These are phyloP conservation scores for Drosophila nigritarsus DNA, from an alignment of 2,888 invertebrate genomes.

Conservation along the genomic window DNA sequence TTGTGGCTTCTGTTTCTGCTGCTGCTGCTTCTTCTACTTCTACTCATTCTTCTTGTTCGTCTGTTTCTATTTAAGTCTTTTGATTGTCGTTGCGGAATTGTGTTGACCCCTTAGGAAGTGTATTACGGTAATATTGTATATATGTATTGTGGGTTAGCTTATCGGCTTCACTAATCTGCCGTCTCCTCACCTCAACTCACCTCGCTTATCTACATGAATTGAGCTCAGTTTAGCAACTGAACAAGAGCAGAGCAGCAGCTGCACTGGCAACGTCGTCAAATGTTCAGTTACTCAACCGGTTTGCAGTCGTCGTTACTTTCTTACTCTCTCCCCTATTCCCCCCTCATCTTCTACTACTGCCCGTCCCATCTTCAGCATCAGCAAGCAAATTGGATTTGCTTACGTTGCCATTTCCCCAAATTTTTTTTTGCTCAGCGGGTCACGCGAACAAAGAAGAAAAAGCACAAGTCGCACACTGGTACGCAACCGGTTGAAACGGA, in stretches of 20 bases:
- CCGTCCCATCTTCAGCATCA: constrained; percentile 25
- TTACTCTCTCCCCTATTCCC: not conserved
- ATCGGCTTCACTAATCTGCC: constrained; percentile 38
- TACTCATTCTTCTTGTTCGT: not conserved
- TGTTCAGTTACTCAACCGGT: constrained; percentile 51
- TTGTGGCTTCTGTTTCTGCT: constrained; percentile 1
- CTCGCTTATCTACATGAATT: constrained; percentile 45
- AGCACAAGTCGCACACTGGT: constrained; percentile 51
- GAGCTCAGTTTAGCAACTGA: constrained; percentile 7
- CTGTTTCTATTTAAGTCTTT: not conserved
- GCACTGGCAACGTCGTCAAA: constrained; percentile 19
- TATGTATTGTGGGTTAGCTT: constrained; percentile 2
- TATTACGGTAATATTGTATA: constrained; percentile 1
- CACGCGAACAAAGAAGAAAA: constrained; percentile 56
- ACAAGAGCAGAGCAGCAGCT: constrained; percentile 2
- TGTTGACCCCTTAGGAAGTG: constrained; percentile 24
- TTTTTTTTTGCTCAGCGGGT: constrained; percentile 39
- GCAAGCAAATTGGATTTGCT: constrained; percentile 55
- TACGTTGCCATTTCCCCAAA: constrained; percentile 52
- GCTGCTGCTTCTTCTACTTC: not conserved
- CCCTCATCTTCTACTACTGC: not conserved
- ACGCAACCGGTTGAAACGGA: not conserved
- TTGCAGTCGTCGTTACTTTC: constrained; percentile 10
- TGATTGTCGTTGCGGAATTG: not conserved
- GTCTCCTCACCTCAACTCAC: constrained; percentile 19